Base-by-base conservation (phyloP, 2,797 vertebrate species). In the Sebastes iracundus region DNA sequence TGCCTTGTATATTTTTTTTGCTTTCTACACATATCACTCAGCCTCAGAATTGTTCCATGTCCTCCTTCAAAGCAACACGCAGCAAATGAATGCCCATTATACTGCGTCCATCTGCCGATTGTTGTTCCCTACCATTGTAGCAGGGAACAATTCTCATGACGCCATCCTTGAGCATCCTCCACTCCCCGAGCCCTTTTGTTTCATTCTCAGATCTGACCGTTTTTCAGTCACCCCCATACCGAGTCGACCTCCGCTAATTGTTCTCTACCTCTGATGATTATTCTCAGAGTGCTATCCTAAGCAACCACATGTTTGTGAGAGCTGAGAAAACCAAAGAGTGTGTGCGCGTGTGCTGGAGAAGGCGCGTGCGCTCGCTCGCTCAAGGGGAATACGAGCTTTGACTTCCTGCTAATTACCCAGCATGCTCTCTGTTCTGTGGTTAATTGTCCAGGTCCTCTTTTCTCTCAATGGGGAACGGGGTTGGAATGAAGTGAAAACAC, bases 401-500 rank as follows among this genome's bases (percentile, higher is more conserved):
- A 92, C 93, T 94, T 93, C 89, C 88, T 91, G 91, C 91, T 95
- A 95, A 96, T 95, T 95, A 95, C 93, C 93, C 93, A 93, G 92
- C 93, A 92, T 91, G 92, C 93, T 94, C 92, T 93, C 91, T 93
- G 93, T 93, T 93, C 93, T 93, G 93, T 93, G 94, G 93, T 94
- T 95, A 95, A 94, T 95, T 95, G 93, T 94, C 93, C 92, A 92
- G 94, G 94, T 92, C 93, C 88, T 90, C 79, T 77, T 84, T 86
- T 80, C 85, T 90, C 90, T 94, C 92, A 76, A 78, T 83, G 66
- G 92, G 87, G 79, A 91, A 71, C 55, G 71, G 74, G 80, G 77
- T 88, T 90, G 90, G 77, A 93, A 87, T 32, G 80, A 73, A 91
- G 81, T 82, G 85, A 90, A 93, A 93, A 87, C 49, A 53, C 80